These are phyloP conservation scores for Spilosoma lubricipeda DNA, from an alignment of 2,888 invertebrate genomes.

Conservation along the genomic window DNA sequence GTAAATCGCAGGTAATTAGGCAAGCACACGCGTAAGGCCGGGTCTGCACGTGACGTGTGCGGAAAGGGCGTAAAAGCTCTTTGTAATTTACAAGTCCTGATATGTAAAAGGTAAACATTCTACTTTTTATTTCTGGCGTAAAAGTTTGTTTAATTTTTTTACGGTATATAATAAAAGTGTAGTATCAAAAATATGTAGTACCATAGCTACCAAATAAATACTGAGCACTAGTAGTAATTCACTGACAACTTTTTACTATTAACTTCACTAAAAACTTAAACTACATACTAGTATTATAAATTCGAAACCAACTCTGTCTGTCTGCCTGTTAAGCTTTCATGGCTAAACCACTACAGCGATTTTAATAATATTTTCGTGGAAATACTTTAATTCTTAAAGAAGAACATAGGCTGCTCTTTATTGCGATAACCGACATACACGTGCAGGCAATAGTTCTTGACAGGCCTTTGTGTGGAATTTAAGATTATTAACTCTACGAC, in stretches of 20 bases:
- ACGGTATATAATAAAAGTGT: slow-evolving; percentile 41
- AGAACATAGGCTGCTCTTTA: too few relatives aligned
- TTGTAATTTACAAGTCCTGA: slow-evolving; percentile 57
- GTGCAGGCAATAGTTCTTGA: too few relatives aligned
- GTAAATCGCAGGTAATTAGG: slow-evolving; percentile 81
- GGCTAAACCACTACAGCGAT: not conserved
- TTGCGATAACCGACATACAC: too few relatives aligned
- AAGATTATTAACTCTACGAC: too few relatives aligned
- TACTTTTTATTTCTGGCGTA: slow-evolving; percentile 49
- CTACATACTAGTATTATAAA: not conserved
- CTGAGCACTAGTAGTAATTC: not conserved
- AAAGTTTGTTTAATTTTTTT: slow-evolving; percentile 45
- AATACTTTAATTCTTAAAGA: too few relatives aligned
- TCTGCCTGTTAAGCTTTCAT: too few relatives aligned
- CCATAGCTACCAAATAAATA: not conserved
- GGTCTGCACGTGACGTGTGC: slow-evolving; percentile 70
- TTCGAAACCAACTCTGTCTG: too few relatives aligned
- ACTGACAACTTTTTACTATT: not conserved
- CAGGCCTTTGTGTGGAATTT: too few relatives aligned
- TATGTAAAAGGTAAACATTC: slow-evolving; percentile 63
- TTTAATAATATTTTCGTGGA: too few relatives aligned
- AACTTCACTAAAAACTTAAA: not conserved
- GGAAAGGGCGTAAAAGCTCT: slow-evolving; percentile 71
- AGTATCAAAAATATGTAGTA: not conserved
- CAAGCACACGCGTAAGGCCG: slow-evolving; percentile 54